A percentile compares a stretch with the other conserved stretches of the same genome.
These are phyloP conservation scores for Zootermopsis nevadensis DNA, from an alignment of 2,888 invertebrate species.

Conservation along the genomic window DNA sequence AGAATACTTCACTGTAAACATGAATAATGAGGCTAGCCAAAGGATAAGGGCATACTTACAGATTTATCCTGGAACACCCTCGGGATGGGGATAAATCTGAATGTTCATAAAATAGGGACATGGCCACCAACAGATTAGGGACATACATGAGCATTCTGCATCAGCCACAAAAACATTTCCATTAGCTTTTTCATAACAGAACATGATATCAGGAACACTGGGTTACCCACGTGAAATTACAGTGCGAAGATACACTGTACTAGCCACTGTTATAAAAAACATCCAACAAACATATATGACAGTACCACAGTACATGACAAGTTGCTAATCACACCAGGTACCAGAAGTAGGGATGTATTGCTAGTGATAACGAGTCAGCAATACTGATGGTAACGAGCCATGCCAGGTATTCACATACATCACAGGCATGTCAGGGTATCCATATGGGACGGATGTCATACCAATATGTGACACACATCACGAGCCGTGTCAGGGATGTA, in stretches of 20 bases:
- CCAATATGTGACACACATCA: background rate
- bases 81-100: background rate
- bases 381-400: constrained; percentile 18
- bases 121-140: background rate
- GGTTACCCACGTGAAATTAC: background rate
- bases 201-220: background rate
- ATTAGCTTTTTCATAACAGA: background rate
- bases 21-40: background rate
- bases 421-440: constrained; percentile 23
- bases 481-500: constrained; percentile 23
- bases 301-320: constrained; percentile 3
- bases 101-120: background rate
- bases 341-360: background rate
- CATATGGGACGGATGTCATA: constrained; percentile 35
- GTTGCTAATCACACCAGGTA: background rate
- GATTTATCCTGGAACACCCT: background rate
- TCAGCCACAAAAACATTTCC: background rate
- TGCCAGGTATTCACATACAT: constrained; percentile 17
- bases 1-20: no score
- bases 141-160: background rate
- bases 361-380: background rate
- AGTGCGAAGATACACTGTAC: background rate
- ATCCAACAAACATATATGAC: constrained; percentile 9
- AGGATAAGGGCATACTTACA: background rate
- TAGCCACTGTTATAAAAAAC: constrained; percentile 22